Conservation (phyloP, 2,888 invertebrate species). For the Beris morrisii region DNA sequence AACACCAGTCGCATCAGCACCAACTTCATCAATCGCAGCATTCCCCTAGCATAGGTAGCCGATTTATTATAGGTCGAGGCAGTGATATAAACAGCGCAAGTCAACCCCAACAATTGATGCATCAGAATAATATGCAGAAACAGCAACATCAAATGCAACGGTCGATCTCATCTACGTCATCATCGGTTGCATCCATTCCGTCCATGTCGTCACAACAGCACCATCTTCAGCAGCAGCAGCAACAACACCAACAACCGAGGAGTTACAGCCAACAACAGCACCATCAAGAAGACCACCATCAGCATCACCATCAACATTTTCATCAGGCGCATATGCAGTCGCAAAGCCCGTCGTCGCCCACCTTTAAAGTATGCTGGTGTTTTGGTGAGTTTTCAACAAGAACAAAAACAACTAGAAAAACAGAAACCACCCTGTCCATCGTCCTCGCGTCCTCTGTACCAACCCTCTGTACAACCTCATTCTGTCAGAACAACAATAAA, state of each 20-base stretch:
- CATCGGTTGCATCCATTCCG: slow-evolving; percentile 43
- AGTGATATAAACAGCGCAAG: slow-evolving; percentile 3
- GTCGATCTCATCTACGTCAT: slow-evolving; percentile 46
- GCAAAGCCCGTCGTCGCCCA: slow-evolving; percentile 24
- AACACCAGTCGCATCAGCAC: slow-evolving; percentile 34
- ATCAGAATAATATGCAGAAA: slow-evolving; percentile 6
- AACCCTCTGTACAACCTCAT: not conserved
- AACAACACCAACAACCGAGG: slow-evolving; percentile 7
- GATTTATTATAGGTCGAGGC: slow-evolving; percentile 25
- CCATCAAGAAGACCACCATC: slow-evolving; percentile 41
- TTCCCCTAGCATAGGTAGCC: slow-evolving; percentile 25
- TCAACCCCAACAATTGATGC: slow-evolving; percentile 10
- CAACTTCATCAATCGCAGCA: slow-evolving; percentile 38
- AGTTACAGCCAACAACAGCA: slow-evolving; percentile 27
- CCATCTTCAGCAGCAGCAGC: slow-evolving; percentile 18
- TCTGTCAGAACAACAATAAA: slow-evolving; percentile 3
- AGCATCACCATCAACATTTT: slow-evolving; percentile 41
- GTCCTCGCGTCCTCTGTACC: not conserved
- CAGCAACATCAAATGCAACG: slow-evolving; percentile 41
- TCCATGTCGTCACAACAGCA: slow-evolving; percentile 39
- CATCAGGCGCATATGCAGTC: slow-evolving; percentile 30
- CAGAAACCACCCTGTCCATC: slow-evolving; percentile 1
- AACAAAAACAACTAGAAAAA: slow-evolving; percentile 15
- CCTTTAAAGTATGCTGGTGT: slow-evolving; percentile 50
- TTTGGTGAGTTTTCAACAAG: slow-evolving; percentile 52